These are phyloP conservation scores for Hipposideros armiger DNA, from an alignment of 2,113 vertebrate genomes.

Conservation along the genomic window DNA sequence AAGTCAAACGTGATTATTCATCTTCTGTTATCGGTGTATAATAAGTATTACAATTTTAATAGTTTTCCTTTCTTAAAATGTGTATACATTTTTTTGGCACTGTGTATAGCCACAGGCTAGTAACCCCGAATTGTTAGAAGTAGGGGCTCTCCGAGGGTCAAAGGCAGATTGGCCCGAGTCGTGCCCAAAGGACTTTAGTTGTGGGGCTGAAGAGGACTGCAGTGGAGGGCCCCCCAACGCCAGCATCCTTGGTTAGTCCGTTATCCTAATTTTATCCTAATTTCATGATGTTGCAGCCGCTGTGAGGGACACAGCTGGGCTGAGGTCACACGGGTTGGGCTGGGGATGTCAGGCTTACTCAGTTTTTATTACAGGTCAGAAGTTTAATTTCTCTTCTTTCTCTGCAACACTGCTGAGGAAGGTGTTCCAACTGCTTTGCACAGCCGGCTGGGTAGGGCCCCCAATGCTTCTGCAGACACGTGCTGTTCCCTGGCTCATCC, in stretches of 20 bases:
- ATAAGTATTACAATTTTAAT: no score
- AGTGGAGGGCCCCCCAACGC: no score
- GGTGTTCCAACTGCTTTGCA: not conserved
- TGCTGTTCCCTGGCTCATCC: not conserved
- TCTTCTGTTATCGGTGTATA: no score
- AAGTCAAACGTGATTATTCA: no score
- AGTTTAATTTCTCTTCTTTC: not conserved
- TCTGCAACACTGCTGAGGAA: not conserved
- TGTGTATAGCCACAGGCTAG: not conserved
- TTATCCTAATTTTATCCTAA: not conserved
- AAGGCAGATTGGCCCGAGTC: not conserved
- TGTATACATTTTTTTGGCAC: no score
- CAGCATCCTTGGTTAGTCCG: not conserved
- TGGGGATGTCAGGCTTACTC: fast-evolving
- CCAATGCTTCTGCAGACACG: not conserved
- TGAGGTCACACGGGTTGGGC: not conserved
- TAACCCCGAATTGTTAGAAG: no score
- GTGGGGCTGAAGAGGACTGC: not conserved
- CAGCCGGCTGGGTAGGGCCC: not conserved
- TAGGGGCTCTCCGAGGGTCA: no score
- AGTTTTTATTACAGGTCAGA: not conserved
- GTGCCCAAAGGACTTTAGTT: no score
- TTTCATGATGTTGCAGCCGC: not conserved
- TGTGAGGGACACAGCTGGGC: not conserved
- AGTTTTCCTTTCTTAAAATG: no score